phyloP scores from a whole-genome alignment of 2,113 vertebrate genomes.

The Aegithalos caudatus region DNA sequence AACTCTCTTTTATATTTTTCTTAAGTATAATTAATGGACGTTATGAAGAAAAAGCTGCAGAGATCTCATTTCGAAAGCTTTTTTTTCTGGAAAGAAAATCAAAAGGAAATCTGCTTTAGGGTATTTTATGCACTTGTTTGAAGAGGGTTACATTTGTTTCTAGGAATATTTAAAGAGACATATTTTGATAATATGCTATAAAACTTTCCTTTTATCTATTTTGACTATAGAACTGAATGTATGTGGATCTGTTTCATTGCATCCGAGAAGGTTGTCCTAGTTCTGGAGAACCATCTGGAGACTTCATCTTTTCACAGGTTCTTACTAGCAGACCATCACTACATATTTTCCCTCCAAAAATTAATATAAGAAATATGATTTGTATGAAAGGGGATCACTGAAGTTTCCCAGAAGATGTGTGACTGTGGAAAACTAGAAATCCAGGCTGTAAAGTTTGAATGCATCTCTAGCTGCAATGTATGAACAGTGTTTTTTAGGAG shows the following conservation, averaged over 20 bases:
- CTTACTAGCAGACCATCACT: background rate
- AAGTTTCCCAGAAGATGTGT: background rate
- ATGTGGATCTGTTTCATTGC: background rate
- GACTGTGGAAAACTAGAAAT: background rate
- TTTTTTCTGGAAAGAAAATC: background rate
- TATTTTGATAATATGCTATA: background rate
- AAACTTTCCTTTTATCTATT: background rate
- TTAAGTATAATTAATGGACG: background rate
- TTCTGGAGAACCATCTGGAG: background rate
- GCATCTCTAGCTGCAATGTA: background rate
- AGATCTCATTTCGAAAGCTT: background rate
- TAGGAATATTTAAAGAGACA: background rate
- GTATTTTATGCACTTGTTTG: background rate
- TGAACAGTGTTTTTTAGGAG: background rate
- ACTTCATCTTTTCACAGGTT: background rate
- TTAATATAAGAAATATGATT: background rate
- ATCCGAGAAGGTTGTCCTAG: background rate
- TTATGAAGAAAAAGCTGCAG: background rate
- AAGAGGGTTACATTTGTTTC: background rate
- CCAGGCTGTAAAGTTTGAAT: background rate
- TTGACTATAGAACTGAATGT: background rate
- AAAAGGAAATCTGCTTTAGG: accelerated
- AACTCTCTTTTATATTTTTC: background rate
- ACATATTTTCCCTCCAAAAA: background rate
- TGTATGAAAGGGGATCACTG: background rate